Percentiles rank a stretch among this genome's conserved stretches.
These are phyloP conservation scores for Troides aeacus DNA, from an alignment of 2,888 invertebrate species.

Conservation along the genomic window DNA sequence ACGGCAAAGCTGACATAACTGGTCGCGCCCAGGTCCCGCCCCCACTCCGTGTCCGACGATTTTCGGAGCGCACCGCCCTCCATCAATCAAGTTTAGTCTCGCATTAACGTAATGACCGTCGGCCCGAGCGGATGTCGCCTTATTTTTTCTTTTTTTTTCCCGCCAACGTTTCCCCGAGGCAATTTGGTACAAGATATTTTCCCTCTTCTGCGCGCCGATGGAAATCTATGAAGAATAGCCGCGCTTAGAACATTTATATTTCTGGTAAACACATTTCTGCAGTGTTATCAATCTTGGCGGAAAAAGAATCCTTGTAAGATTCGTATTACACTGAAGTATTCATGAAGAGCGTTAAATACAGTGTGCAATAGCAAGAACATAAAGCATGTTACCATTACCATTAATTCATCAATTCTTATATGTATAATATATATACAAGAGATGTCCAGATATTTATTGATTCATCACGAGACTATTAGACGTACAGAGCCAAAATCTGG, in stretches of 20 bases:
- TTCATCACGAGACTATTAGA: too few relatives aligned
- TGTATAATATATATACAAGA: too few relatives aligned
- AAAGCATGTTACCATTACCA: not conserved
- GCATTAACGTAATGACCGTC: slow-evolving; percentile 79
- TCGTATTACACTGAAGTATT: slow-evolving; percentile 8
- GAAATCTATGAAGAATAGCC: slow-evolving; percentile 73
- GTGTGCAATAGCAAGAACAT: not conserved
- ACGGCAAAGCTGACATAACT: too few relatives aligned
- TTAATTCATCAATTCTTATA: not conserved
- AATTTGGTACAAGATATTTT: slow-evolving; percentile 71
- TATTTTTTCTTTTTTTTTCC: slow-evolving; percentile 70
- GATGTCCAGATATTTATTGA: too few relatives aligned
- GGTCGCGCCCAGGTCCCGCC: not conserved
- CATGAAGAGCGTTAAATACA: not conserved
- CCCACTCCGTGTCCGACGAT: slow-evolving; percentile 45
- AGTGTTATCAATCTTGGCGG: slow-evolving; percentile 19
- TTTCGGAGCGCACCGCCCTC: slow-evolving; percentile 47
- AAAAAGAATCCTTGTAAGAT: not conserved
- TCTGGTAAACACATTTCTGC: slow-evolving; percentile 32
- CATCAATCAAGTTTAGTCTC: slow-evolving; percentile 80
- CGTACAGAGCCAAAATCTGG: too few relatives aligned
- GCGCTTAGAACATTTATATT: slow-evolving; percentile 43
- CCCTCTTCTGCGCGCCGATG: slow-evolving; percentile 68
- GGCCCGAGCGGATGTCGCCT: slow-evolving; percentile 73
- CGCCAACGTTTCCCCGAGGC: slow-evolving; percentile 45